phyloP scores from a whole-genome alignment of 2,113 vertebrate species.

The Pygoscelis adeliae region DNA sequence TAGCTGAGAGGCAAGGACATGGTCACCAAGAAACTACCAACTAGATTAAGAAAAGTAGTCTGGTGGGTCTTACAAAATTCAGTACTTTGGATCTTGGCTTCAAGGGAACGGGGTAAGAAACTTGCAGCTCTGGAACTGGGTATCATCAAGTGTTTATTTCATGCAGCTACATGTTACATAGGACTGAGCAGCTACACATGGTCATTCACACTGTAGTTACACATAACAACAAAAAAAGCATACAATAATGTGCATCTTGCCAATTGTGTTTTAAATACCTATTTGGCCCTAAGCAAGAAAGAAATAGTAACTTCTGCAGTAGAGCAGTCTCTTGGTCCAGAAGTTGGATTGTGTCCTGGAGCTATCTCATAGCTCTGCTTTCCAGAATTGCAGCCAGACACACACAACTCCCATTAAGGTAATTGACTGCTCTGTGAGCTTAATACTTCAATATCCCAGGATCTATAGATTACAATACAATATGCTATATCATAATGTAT shows the following conservation, averaged over 20 bases:
- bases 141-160: neutral
- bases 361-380: constrained; percentile 26
- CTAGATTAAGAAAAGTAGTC: neutral
- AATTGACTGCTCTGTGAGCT: constrained; percentile 18
- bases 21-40: neutral
- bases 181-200: neutral
- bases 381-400: neutral
- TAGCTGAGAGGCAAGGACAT: neutral
- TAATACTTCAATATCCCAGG: neutral
- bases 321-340: neutral
- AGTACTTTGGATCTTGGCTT: neutral
- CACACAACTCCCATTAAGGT: constrained; percentile 34
- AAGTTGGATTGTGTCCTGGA: constrained; percentile 19
- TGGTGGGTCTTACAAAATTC: neutral
- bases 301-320: neutral
- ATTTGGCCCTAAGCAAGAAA: neutral
- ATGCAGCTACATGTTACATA: neutral
- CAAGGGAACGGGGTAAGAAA: neutral
- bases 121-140: neutral
- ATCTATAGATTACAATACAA: neutral
- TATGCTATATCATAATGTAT: neutral
- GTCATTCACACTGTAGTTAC: neutral
- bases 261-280: neutral
- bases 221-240: neutral
- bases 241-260: neutral